Conservation (phyloP, 2,113 vertebrate genomes). For the Eurypyga helias region DNA sequence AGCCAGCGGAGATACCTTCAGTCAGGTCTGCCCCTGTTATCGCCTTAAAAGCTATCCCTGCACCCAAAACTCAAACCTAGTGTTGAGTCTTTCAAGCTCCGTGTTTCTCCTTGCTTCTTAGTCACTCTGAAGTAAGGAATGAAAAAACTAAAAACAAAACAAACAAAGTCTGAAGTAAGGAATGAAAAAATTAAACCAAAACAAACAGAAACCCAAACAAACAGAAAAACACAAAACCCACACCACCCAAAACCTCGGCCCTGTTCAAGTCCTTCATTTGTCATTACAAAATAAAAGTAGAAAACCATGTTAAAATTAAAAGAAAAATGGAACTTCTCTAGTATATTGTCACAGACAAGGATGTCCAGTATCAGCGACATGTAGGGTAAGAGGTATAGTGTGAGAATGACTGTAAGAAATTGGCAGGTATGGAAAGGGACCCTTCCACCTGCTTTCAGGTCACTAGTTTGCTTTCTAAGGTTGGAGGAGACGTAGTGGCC, state of each 20-base stretch:
- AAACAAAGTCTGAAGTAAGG: too few species aligned
- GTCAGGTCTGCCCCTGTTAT: neutral
- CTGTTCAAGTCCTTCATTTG: neutral
- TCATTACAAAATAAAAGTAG: neutral
- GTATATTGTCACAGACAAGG: neutral
- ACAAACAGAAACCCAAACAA: too few species aligned
- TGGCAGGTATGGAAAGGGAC: neutral
- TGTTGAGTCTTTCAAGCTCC: neutral
- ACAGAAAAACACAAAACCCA: too few species aligned
- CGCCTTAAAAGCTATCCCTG: neutral
- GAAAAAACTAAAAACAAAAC: neutral
- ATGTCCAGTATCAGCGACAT: neutral
- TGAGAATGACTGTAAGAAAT: neutral
- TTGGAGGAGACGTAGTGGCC: neutral
- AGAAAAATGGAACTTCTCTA: neutral
- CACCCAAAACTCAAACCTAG: neutral
- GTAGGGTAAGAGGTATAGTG: neutral
- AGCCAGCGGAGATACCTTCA: neutral
- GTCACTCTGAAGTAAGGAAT: neutral
- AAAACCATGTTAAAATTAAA: neutral
- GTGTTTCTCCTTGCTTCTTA: neutral
- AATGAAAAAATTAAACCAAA: too few species aligned
- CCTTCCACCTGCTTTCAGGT: neutral
- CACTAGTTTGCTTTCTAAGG: neutral
- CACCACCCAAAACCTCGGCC: rapidly evolving